Percentiles rank a stretch among this genome's conserved stretches.
Evolutionary conservation across 2,113 vertebrate species (phyloP).

Genomic region (Hippopotamus amphibius): DNA sequence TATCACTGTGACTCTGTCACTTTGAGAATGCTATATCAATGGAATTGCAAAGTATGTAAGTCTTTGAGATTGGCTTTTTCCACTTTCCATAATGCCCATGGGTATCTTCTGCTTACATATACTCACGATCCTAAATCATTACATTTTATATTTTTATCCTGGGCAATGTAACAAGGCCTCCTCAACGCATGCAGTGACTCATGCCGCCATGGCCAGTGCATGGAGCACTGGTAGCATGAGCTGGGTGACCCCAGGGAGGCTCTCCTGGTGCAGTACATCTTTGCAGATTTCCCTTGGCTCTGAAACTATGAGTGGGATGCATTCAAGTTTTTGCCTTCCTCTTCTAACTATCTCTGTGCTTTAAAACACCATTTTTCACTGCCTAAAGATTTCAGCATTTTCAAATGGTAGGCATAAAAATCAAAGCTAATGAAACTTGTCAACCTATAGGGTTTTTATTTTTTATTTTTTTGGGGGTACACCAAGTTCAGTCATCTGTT

Average conservation of each 20-base stretch:
- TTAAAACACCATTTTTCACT: background rate
- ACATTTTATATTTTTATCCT: background rate
- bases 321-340: background rate
- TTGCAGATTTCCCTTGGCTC: background rate
- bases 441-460: background rate
- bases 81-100: background rate
- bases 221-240: accelerated
- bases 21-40: background rate
- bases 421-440: conserved; percentile 27
- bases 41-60: background rate
- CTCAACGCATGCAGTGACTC: background rate
- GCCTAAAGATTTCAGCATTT: background rate
- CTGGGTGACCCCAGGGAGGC: background rate
- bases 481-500: too few relatives aligned
- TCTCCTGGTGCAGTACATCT: background rate
- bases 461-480: background rate
- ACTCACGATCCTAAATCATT: background rate
- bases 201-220: accelerated
- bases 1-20: background rate
- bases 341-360: background rate
- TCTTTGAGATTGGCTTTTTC: background rate
- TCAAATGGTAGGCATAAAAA: conserved; percentile 42
- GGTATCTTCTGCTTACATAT: background rate
- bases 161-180: background rate
- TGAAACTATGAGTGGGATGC: background rate